Evolutionary conservation across 2,113 vertebrate species (phyloP).

Genomic region (Numida meleagris): DNA sequence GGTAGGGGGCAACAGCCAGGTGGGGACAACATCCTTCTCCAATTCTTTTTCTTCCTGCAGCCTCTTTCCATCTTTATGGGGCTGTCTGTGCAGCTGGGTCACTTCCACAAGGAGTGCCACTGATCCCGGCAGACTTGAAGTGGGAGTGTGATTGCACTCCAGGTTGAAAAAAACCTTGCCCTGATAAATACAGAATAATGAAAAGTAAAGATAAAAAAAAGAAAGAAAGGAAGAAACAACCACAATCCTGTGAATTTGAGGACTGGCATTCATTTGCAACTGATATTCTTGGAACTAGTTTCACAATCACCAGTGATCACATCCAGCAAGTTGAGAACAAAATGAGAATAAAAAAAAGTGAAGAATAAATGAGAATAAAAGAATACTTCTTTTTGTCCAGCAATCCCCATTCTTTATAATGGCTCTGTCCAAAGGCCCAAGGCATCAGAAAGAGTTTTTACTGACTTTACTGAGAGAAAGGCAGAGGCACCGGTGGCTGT

Average conservation of each 20-base stretch:
- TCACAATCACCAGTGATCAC: background rate
- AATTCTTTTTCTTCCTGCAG: background rate
- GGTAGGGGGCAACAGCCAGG: background rate
- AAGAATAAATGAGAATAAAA: background rate
- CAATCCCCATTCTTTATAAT: rapidly evolving
- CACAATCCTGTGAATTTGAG: background rate
- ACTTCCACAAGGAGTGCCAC: background rate
- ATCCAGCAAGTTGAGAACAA: background rate
- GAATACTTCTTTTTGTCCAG: background rate
- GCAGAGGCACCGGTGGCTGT: background rate
- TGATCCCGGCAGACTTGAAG: slow-evolving; percentile 1
- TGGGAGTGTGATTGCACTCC: background rate
- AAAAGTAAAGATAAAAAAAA: background rate
- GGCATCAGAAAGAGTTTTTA: background rate
- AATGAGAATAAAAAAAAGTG: too few species aligned
- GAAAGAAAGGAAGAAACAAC: background rate
- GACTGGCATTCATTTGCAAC: background rate
- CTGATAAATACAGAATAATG: background rate
- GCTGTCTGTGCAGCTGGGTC: background rate
- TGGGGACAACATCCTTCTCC: background rate
- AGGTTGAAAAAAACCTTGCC: background rate
- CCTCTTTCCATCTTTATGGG: background rate
- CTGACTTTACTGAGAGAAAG: background rate
- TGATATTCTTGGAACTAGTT: background rate
- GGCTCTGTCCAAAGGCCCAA: background rate